These are phyloP conservation scores for Lacanobia wlatinum DNA, from an alignment of 2,888 invertebrate genomes.

Conservation along the genomic window DNA sequence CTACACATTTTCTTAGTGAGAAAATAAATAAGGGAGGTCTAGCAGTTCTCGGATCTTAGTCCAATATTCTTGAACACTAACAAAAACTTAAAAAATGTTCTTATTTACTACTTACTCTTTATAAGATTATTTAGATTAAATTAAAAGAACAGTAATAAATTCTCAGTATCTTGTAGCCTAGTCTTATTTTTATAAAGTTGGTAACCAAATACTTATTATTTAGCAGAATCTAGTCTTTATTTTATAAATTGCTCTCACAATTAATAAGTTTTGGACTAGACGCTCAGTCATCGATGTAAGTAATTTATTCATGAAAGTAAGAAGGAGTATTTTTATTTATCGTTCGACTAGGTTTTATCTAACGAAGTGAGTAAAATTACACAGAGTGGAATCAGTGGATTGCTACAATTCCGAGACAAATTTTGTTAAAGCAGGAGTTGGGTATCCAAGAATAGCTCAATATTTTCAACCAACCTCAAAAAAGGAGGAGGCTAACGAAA, in stretches of 20 bases:
- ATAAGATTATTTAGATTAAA: too few species aligned
- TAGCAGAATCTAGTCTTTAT: background rate
- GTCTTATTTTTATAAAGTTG: conserved; percentile 18
- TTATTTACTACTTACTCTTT: too few species aligned
- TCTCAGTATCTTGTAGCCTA: background rate
- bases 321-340: conserved; percentile 3
- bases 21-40: too few species aligned
- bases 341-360: background rate
- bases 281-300: background rate
- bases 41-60: too few species aligned
- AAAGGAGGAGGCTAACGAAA: too few species aligned
- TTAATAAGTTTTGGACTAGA: conserved; percentile 17
- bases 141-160: background rate
- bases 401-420: background rate
- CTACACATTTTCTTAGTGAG: too few species aligned
- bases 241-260: background rate
- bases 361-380: conserved; percentile 21
- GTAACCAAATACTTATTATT: conserved; percentile 34
- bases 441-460: background rate
- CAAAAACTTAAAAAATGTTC: background rate
- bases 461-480: too few species aligned
- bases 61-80: background rate
- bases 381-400: background rate
- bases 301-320: conserved; percentile 26
- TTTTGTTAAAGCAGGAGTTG: background rate